Base-by-base conservation (phyloP, 1,140 invertebrate genomes). In the Plutomurus gul region DNA sequence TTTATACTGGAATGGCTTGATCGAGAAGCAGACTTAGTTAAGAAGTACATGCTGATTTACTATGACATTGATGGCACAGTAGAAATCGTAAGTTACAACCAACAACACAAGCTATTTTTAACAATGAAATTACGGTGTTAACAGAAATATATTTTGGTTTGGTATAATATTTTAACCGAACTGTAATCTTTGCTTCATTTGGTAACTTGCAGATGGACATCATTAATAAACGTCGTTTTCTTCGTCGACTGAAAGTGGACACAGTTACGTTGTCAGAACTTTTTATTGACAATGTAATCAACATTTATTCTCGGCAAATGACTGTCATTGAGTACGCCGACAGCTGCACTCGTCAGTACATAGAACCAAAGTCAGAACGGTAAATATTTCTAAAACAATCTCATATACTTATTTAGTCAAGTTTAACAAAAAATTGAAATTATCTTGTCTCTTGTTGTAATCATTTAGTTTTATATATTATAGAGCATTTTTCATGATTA, bases 1-100 rank as follows among this genome's bases (percentile, higher is more conserved):
- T 95, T 95, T 87, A 88, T 92, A 80, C 92, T 91, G 20, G 93
- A 95, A 87, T 96, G 94, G 94, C 94, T 92, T 84, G 94, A 95
- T 84, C 89, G 90, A 82, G 89, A 92, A 83, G 91, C 94, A 1
- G 90, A 89, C 65, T 86, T 93, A 4, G 87, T 91, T 20, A 91
- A 91, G 82, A 90, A 90, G 80, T 95, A 93, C 86, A 89, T 92
- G 84, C 86, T 95, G 65, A 91, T 91, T 83, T 95, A 90, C 86
- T 94, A 91, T 88, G 89, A 90, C 18, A 87, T 86, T 36, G 93
- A 95, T 85, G 90, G 91, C 78, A 91, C 92, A 10, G 87, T 95
- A 40, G 93, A 95, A 89, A 88, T 94, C 88, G 91, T 91, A 87
- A 86, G 87, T 86, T 16, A 77, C n/a, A n/a, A n/a, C n/a, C n/a